Percentiles rank a stretch among this genome's conserved stretches.
Evolutionary conservation across 1,140 invertebrate species (phyloP).

Genomic region (Drosophila ambigua): DNA sequence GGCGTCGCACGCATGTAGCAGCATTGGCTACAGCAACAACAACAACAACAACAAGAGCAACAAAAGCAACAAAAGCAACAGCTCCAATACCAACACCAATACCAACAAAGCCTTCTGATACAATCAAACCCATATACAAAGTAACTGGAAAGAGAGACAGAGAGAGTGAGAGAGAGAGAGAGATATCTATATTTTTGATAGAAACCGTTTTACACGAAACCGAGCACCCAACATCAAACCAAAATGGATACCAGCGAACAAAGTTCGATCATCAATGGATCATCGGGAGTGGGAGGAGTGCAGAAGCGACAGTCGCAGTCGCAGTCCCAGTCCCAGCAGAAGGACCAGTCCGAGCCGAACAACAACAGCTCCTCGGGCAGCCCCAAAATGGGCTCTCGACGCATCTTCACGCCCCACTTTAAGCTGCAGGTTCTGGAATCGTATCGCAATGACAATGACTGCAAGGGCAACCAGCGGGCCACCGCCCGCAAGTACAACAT

Average conservation of each 20-base stretch:
- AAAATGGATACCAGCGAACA: slow-evolving; percentile 57
- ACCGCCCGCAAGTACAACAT: slow-evolving; percentile 94
- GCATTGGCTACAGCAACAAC: slow-evolving; percentile 44
- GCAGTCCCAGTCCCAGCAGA: slow-evolving; percentile 17
- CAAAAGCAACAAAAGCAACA: slow-evolving; percentile 5
- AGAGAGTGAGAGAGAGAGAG: background rate
- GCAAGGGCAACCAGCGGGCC: slow-evolving; percentile 92
- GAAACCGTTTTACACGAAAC: slow-evolving; percentile 9
- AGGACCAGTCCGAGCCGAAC: slow-evolving; percentile 4
- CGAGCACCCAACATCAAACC: background rate
- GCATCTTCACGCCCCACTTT: slow-evolving; percentile 93
- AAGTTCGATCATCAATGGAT: slow-evolving; percentile 22
- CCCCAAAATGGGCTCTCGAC: slow-evolving; percentile 88
- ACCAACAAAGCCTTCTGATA: slow-evolving; percentile 19
- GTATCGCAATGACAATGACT: slow-evolving; percentile 92
- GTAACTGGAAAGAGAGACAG: slow-evolving; percentile 6
- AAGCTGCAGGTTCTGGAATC: slow-evolving; percentile 94
- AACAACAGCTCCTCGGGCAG: slow-evolving; percentile 66
- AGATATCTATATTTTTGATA: slow-evolving; percentile 50
- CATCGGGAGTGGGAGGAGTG: no score
- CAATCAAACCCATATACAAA: slow-evolving; percentile 2
- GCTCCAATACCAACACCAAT: slow-evolving; percentile 2
- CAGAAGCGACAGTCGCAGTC: slow-evolving; percentile 24
- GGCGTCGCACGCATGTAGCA: slow-evolving; percentile 62
- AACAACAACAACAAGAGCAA: slow-evolving; percentile 18